phyloP scores from a whole-genome alignment of 1,140 invertebrate genomes.

The Bradysia coprophila region DNA sequence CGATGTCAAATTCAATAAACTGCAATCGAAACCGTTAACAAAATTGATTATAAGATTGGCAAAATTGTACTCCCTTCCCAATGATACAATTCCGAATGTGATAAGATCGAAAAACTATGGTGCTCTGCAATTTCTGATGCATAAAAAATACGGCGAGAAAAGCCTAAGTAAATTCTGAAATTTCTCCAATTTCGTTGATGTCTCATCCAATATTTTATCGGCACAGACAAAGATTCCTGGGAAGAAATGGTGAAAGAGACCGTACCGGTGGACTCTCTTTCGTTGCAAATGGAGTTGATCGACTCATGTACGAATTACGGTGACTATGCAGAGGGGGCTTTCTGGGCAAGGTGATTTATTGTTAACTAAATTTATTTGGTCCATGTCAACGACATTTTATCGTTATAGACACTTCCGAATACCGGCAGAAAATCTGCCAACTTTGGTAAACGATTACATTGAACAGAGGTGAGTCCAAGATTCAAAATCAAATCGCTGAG shows the following conservation, averaged over 20 bases:
- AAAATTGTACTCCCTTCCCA: conserved; percentile 35
- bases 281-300: conserved; percentile 33
- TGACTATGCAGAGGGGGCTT: conserved; percentile 31
- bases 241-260: conserved; percentile 41
- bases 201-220: too few relatives aligned
- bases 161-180: conserved; percentile 28
- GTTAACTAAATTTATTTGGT: background rate
- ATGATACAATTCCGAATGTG: conserved; percentile 34
- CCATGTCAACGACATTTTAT: background rate
- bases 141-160: conserved; percentile 35
- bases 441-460: too few relatives aligned
- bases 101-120: conserved; percentile 36
- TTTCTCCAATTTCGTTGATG: too few relatives aligned
- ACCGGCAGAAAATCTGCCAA: too few relatives aligned
- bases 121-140: conserved; percentile 38
- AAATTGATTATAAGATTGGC: conserved; percentile 37
- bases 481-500: too few relatives aligned
- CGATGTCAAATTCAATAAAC: conserved; percentile 30
- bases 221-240: conserved; percentile 28
- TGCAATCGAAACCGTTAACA: conserved; percentile 30
- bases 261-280: conserved; percentile 24
- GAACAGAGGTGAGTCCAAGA: too few relatives aligned
- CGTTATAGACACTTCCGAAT: too few relatives aligned
- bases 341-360: conserved; percentile 32
- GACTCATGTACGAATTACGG: conserved; percentile 23